phyloP scores from a whole-genome alignment of 2,888 invertebrate genomes.

The Graphium colonna region DNA sequence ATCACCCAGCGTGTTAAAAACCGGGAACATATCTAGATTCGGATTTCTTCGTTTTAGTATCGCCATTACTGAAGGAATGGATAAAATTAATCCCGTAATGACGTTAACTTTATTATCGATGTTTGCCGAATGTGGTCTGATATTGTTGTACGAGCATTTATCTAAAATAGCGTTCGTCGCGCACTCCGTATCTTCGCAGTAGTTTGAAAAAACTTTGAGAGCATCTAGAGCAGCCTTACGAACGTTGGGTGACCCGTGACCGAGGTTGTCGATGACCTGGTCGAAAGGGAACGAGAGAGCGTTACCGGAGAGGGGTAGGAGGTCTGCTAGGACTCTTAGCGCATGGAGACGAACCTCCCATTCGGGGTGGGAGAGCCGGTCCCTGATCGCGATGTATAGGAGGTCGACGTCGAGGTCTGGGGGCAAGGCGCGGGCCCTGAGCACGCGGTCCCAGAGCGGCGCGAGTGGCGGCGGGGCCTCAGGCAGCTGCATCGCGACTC shows the following conservation, averaged over 20 bases:
- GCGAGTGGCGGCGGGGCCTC: conserved; percentile 81
- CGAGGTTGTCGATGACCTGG: conserved; percentile 88
- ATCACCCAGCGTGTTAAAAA: conserved; percentile 75
- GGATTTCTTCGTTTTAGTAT: conserved; percentile 74
- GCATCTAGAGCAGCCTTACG: conserved; percentile 89
- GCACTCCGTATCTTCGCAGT: conserved; percentile 84
- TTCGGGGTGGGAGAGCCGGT: conserved; percentile 87
- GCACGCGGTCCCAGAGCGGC: conserved; percentile 90
- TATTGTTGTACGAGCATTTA: conserved; percentile 82
- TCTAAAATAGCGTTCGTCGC: conserved; percentile 83
- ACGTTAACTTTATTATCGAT: conserved; percentile 75
- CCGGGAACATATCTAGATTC: conserved; percentile 69
- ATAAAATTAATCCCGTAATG: conserved; percentile 83
- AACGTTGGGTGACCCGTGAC: conserved; percentile 89
- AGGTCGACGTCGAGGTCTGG: conserved; percentile 82
- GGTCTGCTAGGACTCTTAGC: conserved; percentile 87
- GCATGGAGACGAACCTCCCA: conserved; percentile 93
- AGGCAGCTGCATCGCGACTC: conserved; percentile 70
- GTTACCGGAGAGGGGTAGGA: conserved; percentile 86
- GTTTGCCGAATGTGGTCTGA: conserved; percentile 74
- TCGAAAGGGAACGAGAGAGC: conserved; percentile 86
- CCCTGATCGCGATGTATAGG: conserved; percentile 85
- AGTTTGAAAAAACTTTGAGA: conserved; percentile 84
- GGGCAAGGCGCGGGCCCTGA: conserved; percentile 86
- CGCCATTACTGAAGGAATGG: conserved; percentile 82